Conservation (phyloP, 2,888 invertebrate genomes). For the Caenorhabditis sp. region DNA sequence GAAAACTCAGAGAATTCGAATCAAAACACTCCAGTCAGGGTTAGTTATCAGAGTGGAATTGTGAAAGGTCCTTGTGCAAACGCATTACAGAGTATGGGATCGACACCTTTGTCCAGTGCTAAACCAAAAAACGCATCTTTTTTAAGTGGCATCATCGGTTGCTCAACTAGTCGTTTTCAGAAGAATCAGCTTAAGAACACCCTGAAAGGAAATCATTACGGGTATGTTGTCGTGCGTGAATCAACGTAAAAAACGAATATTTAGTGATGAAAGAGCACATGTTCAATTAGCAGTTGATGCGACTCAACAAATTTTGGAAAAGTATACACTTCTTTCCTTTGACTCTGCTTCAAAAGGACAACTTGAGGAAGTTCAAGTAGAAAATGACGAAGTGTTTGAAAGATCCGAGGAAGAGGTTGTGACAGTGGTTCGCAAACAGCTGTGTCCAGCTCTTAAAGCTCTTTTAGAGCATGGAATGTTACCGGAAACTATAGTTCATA, state of each 20-base stretch:
- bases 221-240: constrained; percentile 83
- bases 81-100: constrained; percentile 56
- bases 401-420: constrained; percentile 87
- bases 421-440: constrained; percentile 90
- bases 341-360: constrained; percentile 56
- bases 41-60: constrained; percentile 9
- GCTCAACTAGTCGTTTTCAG: constrained; percentile 82
- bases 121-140: constrained; percentile 44
- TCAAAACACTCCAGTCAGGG: constrained; percentile 55
- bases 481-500: constrained; percentile 52
- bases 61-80: neutral
- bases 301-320: constrained; percentile 82
- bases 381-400: constrained; percentile 75
- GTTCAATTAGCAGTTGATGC: constrained; percentile 89
- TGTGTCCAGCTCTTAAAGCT: constrained; percentile 91
- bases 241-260: neutral
- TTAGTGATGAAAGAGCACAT: constrained; percentile 90
- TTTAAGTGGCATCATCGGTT: constrained; percentile 55
- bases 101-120: constrained; percentile 48
- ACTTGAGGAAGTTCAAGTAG: constrained; percentile 53
- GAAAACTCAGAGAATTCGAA: constrained; percentile 57
- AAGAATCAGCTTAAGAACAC: constrained; percentile 89
- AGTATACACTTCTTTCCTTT: constrained; percentile 77
- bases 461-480: constrained; percentile 92
- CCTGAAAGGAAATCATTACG: constrained; percentile 92